Base-by-base conservation (phyloP, 53 echinoderm and acorn worm genomes). In the Apostichopus leukothele region DNA sequence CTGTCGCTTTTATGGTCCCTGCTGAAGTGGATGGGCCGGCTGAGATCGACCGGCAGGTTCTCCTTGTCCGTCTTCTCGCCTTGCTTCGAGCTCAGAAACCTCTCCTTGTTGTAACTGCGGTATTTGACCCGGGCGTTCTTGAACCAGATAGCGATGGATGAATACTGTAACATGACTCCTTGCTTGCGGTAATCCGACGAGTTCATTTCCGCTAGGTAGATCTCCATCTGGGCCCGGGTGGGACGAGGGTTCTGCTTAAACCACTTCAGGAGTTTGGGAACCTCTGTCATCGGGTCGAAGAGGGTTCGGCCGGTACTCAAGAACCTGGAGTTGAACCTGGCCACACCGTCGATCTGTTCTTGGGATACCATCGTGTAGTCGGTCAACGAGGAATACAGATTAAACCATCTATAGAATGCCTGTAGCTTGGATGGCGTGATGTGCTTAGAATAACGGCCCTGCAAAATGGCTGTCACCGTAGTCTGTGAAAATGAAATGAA, bases 121-220 rank as follows among this genome's bases (percentile, higher is more conserved):
- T 99, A 96, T 90, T 99, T 99, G 9, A 96, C 99, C 25, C 99
- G 76, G 53, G 99, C 99, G 78, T 99, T 99, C 92, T 99, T 99
- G 76, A 99, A 99, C 99, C 99, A 99, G 83, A 99, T 94, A 25
- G 93, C 91, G n/a, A 99, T 94, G 21, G 99, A 99, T 6, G 99
- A 94, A 90, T 95, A 99, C 94, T 99, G 99, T n/a, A 99, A 90
- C 16, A 94, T 94, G 53, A 92, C 92, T 4, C 96, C 96, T 23
- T 93, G 92, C 50, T 93, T 90, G 5, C 99, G 93, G 83, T 92
- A 91, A 11, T 99, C 99, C 12, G 94, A 89, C 12, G 94, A 90
- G 66, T 99, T 99, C 91, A 99, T 81, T 83, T 99, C 96, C 12
- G 95, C 94, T 60, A 99, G 88, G 88, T 91, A 99, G 73, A 93